Base-by-base conservation (phyloP, 2,888 invertebrate species). In the Synergus itoensis region DNA sequence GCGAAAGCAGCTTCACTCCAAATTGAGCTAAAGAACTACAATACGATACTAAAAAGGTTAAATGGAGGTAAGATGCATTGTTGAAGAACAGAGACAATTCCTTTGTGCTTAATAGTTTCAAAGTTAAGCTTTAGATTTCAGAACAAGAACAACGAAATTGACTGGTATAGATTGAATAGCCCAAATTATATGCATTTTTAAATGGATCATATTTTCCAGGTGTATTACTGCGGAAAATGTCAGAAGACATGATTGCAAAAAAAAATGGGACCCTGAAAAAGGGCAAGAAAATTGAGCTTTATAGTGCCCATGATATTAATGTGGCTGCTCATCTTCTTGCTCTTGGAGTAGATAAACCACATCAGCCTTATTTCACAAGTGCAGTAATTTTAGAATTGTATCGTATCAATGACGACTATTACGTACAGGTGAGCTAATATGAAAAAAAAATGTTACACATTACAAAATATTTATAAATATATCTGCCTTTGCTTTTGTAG, bases 21-120 rank as follows among this genome's bases (percentile, higher is more conserved):
- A 82, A 94, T 94, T 82, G 93, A 94, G 9, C 93, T 94, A 90
- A 93, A 93, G 92, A 94, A 93, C 84, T 93, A 93, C 81, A 94
- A 93, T 82, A 92, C 92, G 76, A 88, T 92, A 65, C 89, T 93
- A 78, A 91, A 92, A 84, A 93, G 92, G 89, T 92, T 94, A 0
- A 94, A 94, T 80, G 94, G 94, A 64, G 94, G 94, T 93, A 89
- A 83, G 16, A 18, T 18, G n/a, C 11, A 41, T 40, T n/a, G 14
- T 16, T 48, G 5, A 48, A 48, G 16, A 48, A 48, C 9, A 11
- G 1, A 43, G 11, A 43, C 43, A 43, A 43, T 11, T 43, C 11
- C 11, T 43, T 43, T 43, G 43, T 43, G 43, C 43, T 11, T 11
- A 11, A 43, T 43, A 11, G 11, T 11, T 43, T 43, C 11, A 43